Base-by-base conservation (phyloP, 2,113 vertebrate species). In the Neotoma lepida region DNA sequence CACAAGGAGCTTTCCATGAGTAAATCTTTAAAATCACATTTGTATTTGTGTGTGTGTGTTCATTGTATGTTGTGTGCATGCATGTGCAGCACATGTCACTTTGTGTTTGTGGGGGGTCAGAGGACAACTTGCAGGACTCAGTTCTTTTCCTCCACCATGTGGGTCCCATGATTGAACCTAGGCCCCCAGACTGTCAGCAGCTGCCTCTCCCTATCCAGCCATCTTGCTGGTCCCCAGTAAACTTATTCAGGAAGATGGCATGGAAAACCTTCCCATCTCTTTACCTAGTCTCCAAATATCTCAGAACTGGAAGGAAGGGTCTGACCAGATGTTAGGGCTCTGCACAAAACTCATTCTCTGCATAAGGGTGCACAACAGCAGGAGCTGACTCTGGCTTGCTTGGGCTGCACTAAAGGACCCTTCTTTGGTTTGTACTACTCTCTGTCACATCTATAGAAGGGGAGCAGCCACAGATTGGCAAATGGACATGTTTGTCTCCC, bases 351-450 rank as follows among this genome's bases (percentile, higher is more conserved):
- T 35, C 18, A 44, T 71, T 14, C 17, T 0, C 12, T 2, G 44
- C 1, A 28, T 2, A 4, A 66, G 87, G 66, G 18, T 49, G 30
- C 2, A 18, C 71, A 49, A 4, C 5, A 13, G 20, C 2, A 30
- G 66, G 66, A 5, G 13, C 0, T 0, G 4, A 2, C 14, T 6
- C 1, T 30, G 0, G 12, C 4, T 28, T 15, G 39, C 28, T 2
- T 2, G 1, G 89, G 33, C 18, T 41, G 82, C 35, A 0, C 0
- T 30, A 18, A 3, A 7, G 41, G 18, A 20, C 4, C 3, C 20
- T 14, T 39, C 63, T 24, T 74, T 41, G 3, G 51, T 13, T 22
- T 76, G 41, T 6, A 12, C 26, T 76, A 30, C 26, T 30, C 3
- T 30, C 41, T 76, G 44, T 17, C 14, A 33, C 15, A 46, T 0